These are phyloP conservation scores for Orussus abietinus DNA, from an alignment of 1,140 invertebrate species.

Conservation along the genomic window DNA sequence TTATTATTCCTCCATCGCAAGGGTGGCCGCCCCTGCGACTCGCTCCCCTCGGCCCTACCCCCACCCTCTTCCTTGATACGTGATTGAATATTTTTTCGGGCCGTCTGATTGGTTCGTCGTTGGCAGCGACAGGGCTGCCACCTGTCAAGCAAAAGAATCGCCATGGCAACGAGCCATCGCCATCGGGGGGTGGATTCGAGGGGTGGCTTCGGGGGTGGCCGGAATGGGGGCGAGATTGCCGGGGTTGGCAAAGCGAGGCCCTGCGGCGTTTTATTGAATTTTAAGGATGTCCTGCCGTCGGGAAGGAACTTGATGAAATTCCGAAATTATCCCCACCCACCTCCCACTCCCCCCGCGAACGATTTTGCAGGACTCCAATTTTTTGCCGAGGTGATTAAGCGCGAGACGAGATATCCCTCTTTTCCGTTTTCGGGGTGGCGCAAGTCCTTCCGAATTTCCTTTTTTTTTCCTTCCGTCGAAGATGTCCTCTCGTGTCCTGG, in stretches of 20 bases:
- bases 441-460: too few relatives aligned
- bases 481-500: too few relatives aligned
- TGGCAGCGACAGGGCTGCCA: slow-evolving; percentile 31
- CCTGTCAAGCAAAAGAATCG: slow-evolving; percentile 51
- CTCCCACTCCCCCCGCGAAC: too few relatives aligned
- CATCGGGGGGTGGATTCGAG: slow-evolving; percentile 21
- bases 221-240: neutral
- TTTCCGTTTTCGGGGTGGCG: too few relatives aligned
- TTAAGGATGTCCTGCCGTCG: slow-evolving; percentile 34
- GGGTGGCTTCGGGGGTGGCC: slow-evolving; percentile 13
- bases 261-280: slow-evolving; percentile 40
- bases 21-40: slow-evolving; percentile 20
- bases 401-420: too few relatives aligned
- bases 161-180: slow-evolving; percentile 44
- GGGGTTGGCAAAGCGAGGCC: neutral
- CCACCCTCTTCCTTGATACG: slow-evolving; percentile 43
- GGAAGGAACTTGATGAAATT: too few relatives aligned
- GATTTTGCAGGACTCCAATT: too few relatives aligned
- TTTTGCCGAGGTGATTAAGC: too few relatives aligned
- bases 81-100: slow-evolving; percentile 54
- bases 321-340: too few relatives aligned
- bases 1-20: slow-evolving; percentile 46
- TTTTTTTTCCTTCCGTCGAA: too few relatives aligned
- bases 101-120: slow-evolving; percentile 51
- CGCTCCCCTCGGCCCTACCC: slow-evolving; percentile 23